Base-by-base conservation (phyloP, 2,888 invertebrate genomes). In the Drosophila picticornis region DNA sequence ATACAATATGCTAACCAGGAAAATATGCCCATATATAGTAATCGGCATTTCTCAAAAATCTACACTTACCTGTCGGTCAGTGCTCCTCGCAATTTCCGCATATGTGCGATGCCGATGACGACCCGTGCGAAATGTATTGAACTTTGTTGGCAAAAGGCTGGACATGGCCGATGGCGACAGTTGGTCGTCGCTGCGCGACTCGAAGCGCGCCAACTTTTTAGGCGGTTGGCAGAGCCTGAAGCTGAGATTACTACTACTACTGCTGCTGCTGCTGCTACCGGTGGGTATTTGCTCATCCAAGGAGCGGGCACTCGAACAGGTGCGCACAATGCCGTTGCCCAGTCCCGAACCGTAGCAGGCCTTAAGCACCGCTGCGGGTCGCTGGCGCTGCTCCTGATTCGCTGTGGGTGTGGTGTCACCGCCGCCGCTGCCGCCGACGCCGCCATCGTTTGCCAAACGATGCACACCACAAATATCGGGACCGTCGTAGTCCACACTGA, bases 61-160 rank as follows among this genome's bases (percentile, higher is more conserved):
- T 46, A 31, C 13, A 25, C 65, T 70, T 27, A 87, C 85, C 70
- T 72, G 81, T 1, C 32, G 61, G 2, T 55, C 65, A 2, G 36
- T 32, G 31, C 27, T 50, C 16, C 57, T 57, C 1, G 64, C 68
- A 43, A 74, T 34, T 31, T 86, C 85, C 6, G 91, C 85, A 53
- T 57, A 86, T 2, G 91, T 86, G 36, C 74, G 88, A 72, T 86
- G 85, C 19, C 75, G 70, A 61, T 75, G 79, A 3, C 91, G 76
- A 31, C 85, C 85, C 27, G 85, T 90, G 36, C 81, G 77, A 72
- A 86, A 86, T 52, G 85, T 82, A 64, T 79, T 76, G 27, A 69
- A 86, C 27, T 86, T 86, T 2, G 82, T 78, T 3, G 90, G 82
- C 25, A 90, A 87, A 7, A 85, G 60, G n/a, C 68, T 77, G n/a